Percentiles rank a stretch among this genome's conserved stretches.
These are phyloP conservation scores for Dryocosmus kuriphilus DNA, from an alignment of 2,888 invertebrate species.

Conservation along the genomic window DNA sequence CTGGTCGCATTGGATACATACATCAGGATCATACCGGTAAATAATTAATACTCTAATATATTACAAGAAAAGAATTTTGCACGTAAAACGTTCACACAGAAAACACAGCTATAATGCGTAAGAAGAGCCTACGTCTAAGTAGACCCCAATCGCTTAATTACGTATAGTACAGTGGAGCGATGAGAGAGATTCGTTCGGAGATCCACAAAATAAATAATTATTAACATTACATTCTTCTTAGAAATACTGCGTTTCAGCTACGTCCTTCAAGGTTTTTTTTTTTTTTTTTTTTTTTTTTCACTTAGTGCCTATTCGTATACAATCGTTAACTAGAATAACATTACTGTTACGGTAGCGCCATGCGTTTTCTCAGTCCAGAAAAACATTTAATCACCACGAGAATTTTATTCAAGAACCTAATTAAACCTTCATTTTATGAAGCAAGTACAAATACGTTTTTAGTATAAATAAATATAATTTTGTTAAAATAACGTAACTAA, in stretches of 20 bases:
- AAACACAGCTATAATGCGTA: constrained; percentile 68
- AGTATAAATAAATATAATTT: constrained; percentile 18
- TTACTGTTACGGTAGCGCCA: constrained; percentile 70
- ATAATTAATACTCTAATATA: constrained; percentile 72
- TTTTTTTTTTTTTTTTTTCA: no score
- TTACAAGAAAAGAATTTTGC: constrained; percentile 73
- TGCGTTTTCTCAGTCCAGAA: constrained; percentile 50
- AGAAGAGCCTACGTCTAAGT: constrained; percentile 54
- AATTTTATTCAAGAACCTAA: background rate
- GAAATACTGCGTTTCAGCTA: constrained; percentile 73
- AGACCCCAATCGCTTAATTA: constrained; percentile 61
- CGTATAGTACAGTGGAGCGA: constrained; percentile 75
- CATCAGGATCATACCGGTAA: constrained; percentile 66
- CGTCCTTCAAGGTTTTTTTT: constrained; percentile 59
- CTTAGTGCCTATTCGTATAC: constrained; percentile 77
- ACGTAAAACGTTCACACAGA: constrained; percentile 71
- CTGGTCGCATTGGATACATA: constrained; percentile 72
- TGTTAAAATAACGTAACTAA: background rate
- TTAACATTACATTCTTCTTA: constrained; percentile 75
- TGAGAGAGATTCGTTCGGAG: constrained; percentile 69
- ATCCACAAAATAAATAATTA: constrained; percentile 77
- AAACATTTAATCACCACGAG: constrained; percentile 8
- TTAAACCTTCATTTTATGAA: constrained; percentile 3
- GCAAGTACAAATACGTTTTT: background rate
- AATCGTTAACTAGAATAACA: constrained; percentile 77